Evolutionary conservation across 2,113 vertebrate species (phyloP), one percentile per base, ranked within the genome.

Genomic region (Rhinolophus ferrumequinum): DNA sequence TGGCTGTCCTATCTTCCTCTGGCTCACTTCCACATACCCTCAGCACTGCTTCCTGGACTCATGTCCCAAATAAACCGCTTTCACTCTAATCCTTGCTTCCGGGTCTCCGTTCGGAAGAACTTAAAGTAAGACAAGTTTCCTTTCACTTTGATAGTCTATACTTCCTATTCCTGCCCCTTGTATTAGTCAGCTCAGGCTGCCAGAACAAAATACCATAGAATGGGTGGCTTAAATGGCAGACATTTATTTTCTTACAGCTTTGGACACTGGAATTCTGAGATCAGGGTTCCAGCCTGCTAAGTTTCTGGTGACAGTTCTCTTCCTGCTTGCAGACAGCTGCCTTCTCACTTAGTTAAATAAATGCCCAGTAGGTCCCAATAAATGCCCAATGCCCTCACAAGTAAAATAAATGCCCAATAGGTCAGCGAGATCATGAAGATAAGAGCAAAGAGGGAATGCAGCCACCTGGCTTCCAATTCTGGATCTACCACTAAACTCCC

Each of bases 281-380:
- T 54, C 82, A 67, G 13, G 4, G 21, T 69, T 24, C 44, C 58
- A 67, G 66, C 7, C 26, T 3, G 1, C 0, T 38, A 1, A 0
- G 38, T 66, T 75, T 81, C 93, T 64, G 8, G 22, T 9, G 50
- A 76, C 12, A 12, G 15, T 21, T 56, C 33, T 60, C 56, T 44
- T 66, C 41, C 62, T 76, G 6, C 24, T 38, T 62, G 4, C 19
- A n/a, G 69, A 64, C 26, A 38, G 30, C 21, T 66, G 15, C 54
- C 64, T 64, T 92, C 50, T 41, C 24, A 26, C 82, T 81, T 52
- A 83, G 8, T 67, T 80, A 90, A 73, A 77, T 85, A 94, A 96
- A 77, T 35, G 21, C 26, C 73, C 47, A 85, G 7, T 33, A 56
- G 21, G 33, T 75, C 66, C 41, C 41, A 41, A 41, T 41, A 41